Evolutionary conservation across 2,888 invertebrate genomes (phyloP).

Genomic region (Pinctada fucata): DNA sequence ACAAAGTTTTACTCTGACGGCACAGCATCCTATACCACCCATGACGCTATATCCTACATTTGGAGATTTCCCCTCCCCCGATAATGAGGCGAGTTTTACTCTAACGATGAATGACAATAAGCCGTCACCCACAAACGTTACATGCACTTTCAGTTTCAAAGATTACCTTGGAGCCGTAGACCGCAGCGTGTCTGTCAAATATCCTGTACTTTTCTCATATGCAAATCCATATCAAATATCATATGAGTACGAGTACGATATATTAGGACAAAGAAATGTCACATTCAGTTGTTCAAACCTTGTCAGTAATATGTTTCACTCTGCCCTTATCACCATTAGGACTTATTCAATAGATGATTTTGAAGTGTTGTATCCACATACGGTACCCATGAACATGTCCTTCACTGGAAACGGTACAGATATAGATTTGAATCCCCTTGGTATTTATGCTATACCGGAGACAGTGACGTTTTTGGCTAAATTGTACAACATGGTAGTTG

Average conservation of each 20-base stretch:
- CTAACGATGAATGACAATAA: conserved; percentile 23
- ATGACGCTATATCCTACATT: conserved; percentile 20
- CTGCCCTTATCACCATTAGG: conserved; percentile 12
- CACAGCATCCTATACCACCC: conserved; percentile 26
- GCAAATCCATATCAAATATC: not conserved
- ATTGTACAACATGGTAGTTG: conserved; percentile 15
- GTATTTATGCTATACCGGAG: conserved; percentile 13
- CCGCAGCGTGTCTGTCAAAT: not conserved
- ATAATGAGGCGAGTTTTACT: conserved; percentile 19
- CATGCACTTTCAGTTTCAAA: conserved; percentile 21
- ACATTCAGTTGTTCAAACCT: conserved; percentile 22
- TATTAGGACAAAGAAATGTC: conserved; percentile 5
- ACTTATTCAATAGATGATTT: conserved; percentile 14
- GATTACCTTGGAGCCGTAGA: not conserved
- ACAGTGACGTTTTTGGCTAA: conserved; percentile 5
- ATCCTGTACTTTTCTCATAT: not conserved
- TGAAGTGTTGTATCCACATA: conserved; percentile 4
- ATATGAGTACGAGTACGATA: not conserved
- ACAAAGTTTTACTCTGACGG: conserved; percentile 16
- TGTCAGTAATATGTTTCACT: conserved; percentile 2
- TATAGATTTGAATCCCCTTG: conserved; percentile 12
- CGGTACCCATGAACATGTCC: conserved; percentile 25
- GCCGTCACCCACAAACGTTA: conserved; percentile 33
- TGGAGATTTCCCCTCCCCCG: conserved; percentile 24
- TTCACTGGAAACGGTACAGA: not conserved